A percentile compares a stretch with the other conserved stretches of the same genome.
Conservation (phyloP, 2,113 vertebrate species). For the Sceloporus tristichus region DNA sequence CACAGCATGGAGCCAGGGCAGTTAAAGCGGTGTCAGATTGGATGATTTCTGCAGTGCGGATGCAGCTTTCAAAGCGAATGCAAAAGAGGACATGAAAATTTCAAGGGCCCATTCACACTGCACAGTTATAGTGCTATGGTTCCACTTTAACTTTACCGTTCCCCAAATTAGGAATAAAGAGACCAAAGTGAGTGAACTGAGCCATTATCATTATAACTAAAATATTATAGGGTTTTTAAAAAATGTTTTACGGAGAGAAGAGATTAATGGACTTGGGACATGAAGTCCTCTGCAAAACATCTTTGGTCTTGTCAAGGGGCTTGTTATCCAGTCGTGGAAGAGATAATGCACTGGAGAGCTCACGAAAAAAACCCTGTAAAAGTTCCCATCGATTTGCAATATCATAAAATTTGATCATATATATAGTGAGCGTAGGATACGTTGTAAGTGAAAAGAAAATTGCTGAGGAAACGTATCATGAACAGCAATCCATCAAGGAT, state of each 20-base stretch:
- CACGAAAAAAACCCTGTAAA: neutral
- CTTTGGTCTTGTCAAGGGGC: slow-evolving; percentile 9
- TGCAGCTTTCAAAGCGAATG: too few species aligned
- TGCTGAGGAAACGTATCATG: slow-evolving; percentile 12
- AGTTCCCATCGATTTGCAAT: slow-evolving; percentile 10
- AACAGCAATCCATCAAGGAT: slow-evolving; percentile 9
- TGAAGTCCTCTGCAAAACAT: neutral
- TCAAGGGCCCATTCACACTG: too few species aligned
- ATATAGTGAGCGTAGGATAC: neutral
- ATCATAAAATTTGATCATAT: slow-evolving; percentile 19
- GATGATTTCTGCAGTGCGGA: too few species aligned
- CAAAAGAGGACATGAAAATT: too few species aligned
- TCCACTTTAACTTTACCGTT: too few species aligned
- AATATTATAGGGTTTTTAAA: neutral
- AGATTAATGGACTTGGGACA: neutral
- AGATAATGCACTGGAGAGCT: slow-evolving; percentile 8
- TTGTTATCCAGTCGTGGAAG: neutral
- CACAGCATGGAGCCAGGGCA: too few species aligned
- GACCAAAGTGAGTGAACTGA: neutral
- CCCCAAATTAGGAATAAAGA: neutral
- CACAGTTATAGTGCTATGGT: too few species aligned
- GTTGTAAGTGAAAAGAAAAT: neutral
- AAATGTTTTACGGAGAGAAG: neutral
- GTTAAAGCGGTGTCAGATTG: too few species aligned
- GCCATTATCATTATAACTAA: neutral